Conservation (phyloP, 2,113 vertebrate genomes). For the Galemys pyrenaicus region DNA sequence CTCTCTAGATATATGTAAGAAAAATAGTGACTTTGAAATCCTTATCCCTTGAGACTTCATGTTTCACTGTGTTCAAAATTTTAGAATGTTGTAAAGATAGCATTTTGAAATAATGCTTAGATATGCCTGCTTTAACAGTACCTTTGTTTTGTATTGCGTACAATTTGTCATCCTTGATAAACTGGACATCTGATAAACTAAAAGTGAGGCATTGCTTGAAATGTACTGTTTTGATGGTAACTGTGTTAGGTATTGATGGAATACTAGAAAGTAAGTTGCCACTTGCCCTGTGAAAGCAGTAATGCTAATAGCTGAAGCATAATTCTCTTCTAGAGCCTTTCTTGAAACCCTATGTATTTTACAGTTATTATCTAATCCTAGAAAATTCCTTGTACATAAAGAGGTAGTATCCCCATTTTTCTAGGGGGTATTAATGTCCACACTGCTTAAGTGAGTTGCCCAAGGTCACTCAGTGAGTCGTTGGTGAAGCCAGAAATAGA, state of each 20-base stretch:
- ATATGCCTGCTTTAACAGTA: neutral
- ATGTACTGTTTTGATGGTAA: neutral
- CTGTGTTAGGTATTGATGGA: neutral
- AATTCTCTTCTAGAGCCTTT: conserved; percentile 50
- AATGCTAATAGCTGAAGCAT: conserved; percentile 12
- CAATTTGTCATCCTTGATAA: conserved; percentile 36
- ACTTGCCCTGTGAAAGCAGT: neutral
- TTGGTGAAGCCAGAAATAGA: conserved; percentile 76
- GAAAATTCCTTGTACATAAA: conserved; percentile 41
- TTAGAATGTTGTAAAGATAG: neutral
- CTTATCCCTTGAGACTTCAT: neutral
- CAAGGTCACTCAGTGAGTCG: conserved; percentile 74
- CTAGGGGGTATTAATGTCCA: conserved; percentile 12
- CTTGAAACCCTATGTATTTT: conserved; percentile 22
- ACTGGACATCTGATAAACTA: neutral
- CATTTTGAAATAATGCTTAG: conserved; percentile 13
- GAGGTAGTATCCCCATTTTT: neutral
- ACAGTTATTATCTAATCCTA: conserved; percentile 41
- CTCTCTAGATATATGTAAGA: neutral
- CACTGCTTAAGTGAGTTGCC: conserved; percentile 67
- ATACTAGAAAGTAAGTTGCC: conserved; percentile 42
- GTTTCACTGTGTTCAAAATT: neutral
- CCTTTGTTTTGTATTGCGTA: conserved; percentile 23
- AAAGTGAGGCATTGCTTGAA: conserved; percentile 35
- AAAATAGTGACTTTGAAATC: neutral